Evolutionary conservation across 2,113 vertebrate species (phyloP).

Genomic region (Globicephala melas): DNA sequence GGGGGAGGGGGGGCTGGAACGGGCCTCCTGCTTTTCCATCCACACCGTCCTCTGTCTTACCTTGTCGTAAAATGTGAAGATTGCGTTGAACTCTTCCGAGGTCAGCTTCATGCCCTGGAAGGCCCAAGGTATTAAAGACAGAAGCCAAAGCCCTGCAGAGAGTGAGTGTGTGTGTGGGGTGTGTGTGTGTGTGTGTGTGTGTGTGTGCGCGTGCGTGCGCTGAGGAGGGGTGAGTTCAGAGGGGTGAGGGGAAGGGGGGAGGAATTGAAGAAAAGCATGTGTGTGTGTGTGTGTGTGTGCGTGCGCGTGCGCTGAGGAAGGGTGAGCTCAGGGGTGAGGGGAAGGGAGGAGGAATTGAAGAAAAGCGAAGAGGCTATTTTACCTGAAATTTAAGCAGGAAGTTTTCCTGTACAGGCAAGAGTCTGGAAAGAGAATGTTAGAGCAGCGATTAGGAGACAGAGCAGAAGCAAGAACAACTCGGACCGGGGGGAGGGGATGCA

Average conservation of each 20-base stretch:
- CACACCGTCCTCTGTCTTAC: constrained; percentile 76
- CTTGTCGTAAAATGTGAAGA: constrained; percentile 96
- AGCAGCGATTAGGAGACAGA: constrained; percentile 42
- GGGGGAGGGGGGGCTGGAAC: neutral
- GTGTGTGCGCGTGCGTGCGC: fast-evolving
- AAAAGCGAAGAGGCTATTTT: constrained; percentile 33
- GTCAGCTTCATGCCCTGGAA: constrained; percentile 92
- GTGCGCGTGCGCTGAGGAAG: fast-evolving
- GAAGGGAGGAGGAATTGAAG: neutral
- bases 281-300: neutral
- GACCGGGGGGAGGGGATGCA: neutral
- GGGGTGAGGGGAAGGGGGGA: neutral
- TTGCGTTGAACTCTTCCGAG: constrained; percentile 92
- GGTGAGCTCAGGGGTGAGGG: neutral
- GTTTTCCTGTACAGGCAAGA: constrained; percentile 97
- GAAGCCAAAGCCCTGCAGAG: neutral
- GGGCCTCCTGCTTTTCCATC: neutral
- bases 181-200: too few species aligned
- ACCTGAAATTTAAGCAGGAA: constrained; percentile 99
- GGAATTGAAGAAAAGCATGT: neutral
- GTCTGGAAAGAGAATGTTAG: constrained; percentile 81
- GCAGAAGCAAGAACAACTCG: neutral
- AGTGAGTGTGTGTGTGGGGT: neutral
- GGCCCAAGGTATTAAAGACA: neutral
- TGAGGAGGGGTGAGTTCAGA: neutral